These are phyloP conservation scores for Cosmorhoe ocellata DNA, from an alignment of 2,888 invertebrate species.

Conservation along the genomic window DNA sequence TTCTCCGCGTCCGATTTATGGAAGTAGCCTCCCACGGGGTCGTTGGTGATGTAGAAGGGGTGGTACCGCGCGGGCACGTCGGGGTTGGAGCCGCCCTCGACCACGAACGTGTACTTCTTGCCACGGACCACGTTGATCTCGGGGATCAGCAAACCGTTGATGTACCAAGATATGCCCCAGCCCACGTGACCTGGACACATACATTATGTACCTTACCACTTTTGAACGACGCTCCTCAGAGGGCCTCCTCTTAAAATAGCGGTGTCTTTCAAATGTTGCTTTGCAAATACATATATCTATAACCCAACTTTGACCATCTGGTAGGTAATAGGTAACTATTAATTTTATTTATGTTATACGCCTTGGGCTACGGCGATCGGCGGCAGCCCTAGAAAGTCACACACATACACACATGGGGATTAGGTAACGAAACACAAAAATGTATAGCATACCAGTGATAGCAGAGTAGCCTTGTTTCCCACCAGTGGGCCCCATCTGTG, in stretches of 20 bases:
- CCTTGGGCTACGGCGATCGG: no score
- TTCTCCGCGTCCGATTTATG: constrained; percentile 92
- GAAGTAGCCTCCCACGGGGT: constrained; percentile 94
- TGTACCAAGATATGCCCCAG: constrained; percentile 97
- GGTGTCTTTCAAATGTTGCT: no score
- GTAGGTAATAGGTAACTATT: no score
- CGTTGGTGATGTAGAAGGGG: constrained; percentile 96
- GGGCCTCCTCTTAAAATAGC: no score
- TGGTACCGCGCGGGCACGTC: constrained; percentile 92
- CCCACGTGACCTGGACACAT: constrained; percentile 90
- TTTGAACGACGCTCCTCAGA: no score
- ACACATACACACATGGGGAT: no score
- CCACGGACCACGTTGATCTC: constrained; percentile 95
- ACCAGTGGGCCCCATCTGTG: constrained; percentile 96
- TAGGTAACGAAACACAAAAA: no score
- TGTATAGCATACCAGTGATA: constrained; percentile 92
- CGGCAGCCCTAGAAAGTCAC: no score
- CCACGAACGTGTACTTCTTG: constrained; percentile 92
- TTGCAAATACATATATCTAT: no score
- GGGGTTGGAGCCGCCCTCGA: constrained; percentile 92
- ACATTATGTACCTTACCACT: background rate
- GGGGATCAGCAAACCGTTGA: constrained; percentile 95
- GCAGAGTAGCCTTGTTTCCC: constrained; percentile 95
- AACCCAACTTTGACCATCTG: no score
- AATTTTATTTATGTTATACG: no score